These are phyloP conservation scores for Cyprinodon tularosa DNA, from an alignment of 2,113 vertebrate species.

Conservation along the genomic window DNA sequence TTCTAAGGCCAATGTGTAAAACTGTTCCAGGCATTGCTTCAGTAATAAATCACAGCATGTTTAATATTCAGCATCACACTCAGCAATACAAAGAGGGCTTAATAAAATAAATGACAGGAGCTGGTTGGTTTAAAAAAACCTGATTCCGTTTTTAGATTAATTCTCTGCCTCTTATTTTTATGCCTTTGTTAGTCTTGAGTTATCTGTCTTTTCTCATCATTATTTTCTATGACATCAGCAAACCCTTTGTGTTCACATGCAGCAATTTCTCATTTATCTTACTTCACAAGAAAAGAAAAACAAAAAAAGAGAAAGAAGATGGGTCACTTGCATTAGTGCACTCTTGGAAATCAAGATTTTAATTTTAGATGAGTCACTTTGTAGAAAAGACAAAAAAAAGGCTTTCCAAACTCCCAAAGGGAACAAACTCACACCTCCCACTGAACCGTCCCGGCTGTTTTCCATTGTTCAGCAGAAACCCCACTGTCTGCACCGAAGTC, in stretches of 20 bases:
- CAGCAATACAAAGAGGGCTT: not conserved
- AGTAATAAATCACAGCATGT: not conserved
- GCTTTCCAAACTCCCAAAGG: constrained; percentile 33
- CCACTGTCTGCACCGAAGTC: constrained; percentile 28
- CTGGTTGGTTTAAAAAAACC: not conserved
- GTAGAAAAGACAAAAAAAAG: constrained; percentile 22
- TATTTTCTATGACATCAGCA: constrained; percentile 41
- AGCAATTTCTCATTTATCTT: constrained; percentile 30
- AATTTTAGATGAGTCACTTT: constrained; percentile 46
- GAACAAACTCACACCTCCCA: constrained; percentile 52
- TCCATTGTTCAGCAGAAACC: constrained; percentile 33
- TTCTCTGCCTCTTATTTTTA: not conserved
- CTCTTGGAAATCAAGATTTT: constrained; percentile 27
- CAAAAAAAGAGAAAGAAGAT: not conserved
- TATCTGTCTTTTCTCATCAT: not conserved
- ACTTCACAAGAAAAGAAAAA: constrained; percentile 17
- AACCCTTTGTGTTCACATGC: constrained; percentile 43
- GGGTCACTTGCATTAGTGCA: constrained; percentile 23
- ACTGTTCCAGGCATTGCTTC: too few species aligned
- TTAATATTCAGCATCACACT: not conserved
- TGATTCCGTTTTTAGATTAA: not conserved
- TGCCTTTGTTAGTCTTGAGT: not conserved
- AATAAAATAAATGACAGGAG: not conserved
- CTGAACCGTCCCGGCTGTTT: constrained; percentile 39
- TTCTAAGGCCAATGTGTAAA: not conserved